phyloP scores from a whole-genome alignment of 2,113 vertebrate genomes.

The Tetraodon nigroviridis region DNA sequence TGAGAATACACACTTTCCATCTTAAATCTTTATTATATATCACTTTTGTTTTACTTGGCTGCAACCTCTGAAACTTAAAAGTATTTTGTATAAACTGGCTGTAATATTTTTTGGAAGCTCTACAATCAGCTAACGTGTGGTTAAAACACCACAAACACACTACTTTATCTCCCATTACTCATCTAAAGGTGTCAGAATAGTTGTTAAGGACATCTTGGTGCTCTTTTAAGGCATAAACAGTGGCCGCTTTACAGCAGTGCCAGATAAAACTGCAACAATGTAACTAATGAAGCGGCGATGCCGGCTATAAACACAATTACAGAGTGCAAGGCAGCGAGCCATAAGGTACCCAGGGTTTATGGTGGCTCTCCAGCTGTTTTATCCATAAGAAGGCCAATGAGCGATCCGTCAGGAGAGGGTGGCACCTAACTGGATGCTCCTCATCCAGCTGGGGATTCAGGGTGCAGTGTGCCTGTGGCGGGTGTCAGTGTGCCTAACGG shows the following conservation, averaged over 20 bases:
- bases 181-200: background rate
- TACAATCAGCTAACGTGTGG: too few relatives aligned
- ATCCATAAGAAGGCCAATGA: slow-evolving; percentile 41
- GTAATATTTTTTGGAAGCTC: too few relatives aligned
- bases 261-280: slow-evolving; percentile 29
- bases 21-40: too few relatives aligned
- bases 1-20: too few relatives aligned
- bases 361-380: slow-evolving; percentile 39
- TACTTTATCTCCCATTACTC: background rate
- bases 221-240: background rate
- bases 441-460: slow-evolving; percentile 60
- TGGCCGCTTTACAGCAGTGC: slow-evolving; percentile 15
- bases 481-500: slow-evolving; percentile 43
- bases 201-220: slow-evolving; percentile 8
- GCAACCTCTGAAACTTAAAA: too few relatives aligned
- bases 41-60: too few relatives aligned
- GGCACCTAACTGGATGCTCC: slow-evolving; percentile 52
- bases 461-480: slow-evolving; percentile 60
- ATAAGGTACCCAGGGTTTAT: slow-evolving; percentile 41
- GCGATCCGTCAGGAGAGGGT: slow-evolving; percentile 57
- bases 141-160: too few relatives aligned
- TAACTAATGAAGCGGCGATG: slow-evolving; percentile 21
- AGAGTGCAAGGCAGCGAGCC: slow-evolving; percentile 58
- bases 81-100: too few relatives aligned
- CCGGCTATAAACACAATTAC: slow-evolving; percentile 58